Base-by-base conservation (phyloP, 2,888 invertebrate species). In the Thera obeliscata region DNA sequence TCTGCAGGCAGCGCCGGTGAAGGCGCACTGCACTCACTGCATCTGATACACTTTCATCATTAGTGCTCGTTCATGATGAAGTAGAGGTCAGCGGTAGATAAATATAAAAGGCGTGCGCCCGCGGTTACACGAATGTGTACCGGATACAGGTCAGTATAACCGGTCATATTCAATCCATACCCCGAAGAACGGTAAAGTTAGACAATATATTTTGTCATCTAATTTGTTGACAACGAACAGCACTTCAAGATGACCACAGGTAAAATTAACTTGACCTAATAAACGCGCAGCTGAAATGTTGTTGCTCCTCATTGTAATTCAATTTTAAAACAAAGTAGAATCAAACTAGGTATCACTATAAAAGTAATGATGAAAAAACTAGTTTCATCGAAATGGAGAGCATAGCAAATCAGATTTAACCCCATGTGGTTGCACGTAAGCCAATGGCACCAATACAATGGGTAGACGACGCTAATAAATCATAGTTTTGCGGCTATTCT, bases 401-500 rank as follows among this genome's bases (percentile, higher is more conserved):
- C 70, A 81, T 72, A 78, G 80, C 83, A 82, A 79, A 83, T 86
- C 83, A 73, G 77, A 81, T 82, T 83, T 74, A 80, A 77, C 75
- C 75, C 77, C 86, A 83, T 78, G 86, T 81, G 83, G 83, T 76
- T 80, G 82, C 86, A 82, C 87, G 74, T 76, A 70, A 84, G 78
- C 81, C 82, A 80, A 86, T 83, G 82, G 85, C 81, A 79, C 81
- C 83, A 56, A 48, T 61, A 61, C 61, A 79, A 85, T 82, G 82
- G 85, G 81, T 78, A 84, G 81, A 81, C 84, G 84, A 86, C 86
- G 89, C 83, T 87, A 88, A 87, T 90, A 90, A 90, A 90, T 90
- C 90, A 90, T 86, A 85, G 81, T 86, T 89, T 90, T 90, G 89
- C 88, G 87, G 86, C 82, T 87, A 86, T 89, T 86, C 83, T 79